Percentiles rank a stretch among this genome's conserved stretches.
These are phyloP conservation scores for Phylloscopus collybita DNA, from an alignment of 2,797 vertebrate genomes.

Conservation along the genomic window DNA sequence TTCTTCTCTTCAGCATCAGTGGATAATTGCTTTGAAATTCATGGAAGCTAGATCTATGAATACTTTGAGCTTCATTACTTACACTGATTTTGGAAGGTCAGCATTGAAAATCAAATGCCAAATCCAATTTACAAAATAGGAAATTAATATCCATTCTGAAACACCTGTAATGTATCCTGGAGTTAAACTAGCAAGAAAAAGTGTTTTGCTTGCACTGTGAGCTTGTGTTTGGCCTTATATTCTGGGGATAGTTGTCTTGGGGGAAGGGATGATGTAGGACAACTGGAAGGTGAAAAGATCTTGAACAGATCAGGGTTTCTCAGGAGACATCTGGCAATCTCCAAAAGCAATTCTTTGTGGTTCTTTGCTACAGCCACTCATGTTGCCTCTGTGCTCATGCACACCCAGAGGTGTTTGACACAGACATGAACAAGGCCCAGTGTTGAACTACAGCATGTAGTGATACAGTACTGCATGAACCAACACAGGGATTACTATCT, in stretches of 20 bases:
- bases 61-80: not conserved
- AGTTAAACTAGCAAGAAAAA: not conserved
- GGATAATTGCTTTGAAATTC: not conserved
- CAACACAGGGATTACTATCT: not conserved
- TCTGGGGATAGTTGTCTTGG: not conserved
- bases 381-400: not conserved
- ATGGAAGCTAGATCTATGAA: not conserved
- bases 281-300: not conserved
- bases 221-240: not conserved
- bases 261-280: not conserved
- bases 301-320: not conserved
- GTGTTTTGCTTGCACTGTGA: not conserved
- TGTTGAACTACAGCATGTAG: not conserved
- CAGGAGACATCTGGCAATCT: not conserved
- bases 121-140: not conserved
- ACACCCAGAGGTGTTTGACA: not conserved
- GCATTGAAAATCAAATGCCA: not conserved
- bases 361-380: not conserved
- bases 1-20: not conserved
- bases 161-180: not conserved
- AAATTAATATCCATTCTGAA: not conserved
- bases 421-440: not conserved
- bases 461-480: not conserved
- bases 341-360: not conserved
- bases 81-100: not conserved